These are phyloP conservation scores for Rhinoraja longicauda DNA, from an alignment of 2,797 vertebrate genomes.

Conservation along the genomic window DNA sequence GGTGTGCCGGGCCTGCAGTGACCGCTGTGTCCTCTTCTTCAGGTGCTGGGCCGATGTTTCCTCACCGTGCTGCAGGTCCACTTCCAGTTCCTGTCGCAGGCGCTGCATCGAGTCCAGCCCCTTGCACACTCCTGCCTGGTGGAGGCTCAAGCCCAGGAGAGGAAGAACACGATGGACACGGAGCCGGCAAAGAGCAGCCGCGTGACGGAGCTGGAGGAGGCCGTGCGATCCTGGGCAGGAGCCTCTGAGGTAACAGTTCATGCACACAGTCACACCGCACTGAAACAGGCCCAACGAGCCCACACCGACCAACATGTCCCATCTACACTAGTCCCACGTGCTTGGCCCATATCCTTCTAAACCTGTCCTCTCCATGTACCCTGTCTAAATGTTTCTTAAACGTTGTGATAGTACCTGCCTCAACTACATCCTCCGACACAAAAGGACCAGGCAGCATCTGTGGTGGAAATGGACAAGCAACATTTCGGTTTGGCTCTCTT, in stretches of 20 bases:
- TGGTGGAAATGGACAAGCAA: no score
- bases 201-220: conserved; percentile 82
- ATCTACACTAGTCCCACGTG: no score
- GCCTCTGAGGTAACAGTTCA: conserved; percentile 77
- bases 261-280: background rate
- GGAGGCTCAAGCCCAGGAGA: conserved; percentile 85
- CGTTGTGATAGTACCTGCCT: no score
- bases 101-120: conserved; percentile 92
- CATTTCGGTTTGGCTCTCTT: no score
- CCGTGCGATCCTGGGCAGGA: conserved; percentile 85
- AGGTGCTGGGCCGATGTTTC: conserved; percentile 96
- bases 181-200: conserved; percentile 61
- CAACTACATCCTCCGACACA: no score
- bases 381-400: no score
- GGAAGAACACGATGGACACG: conserved; percentile 61
- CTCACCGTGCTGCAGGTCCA: conserved; percentile 98
- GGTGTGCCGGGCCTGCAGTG: background rate
- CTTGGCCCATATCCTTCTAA: no score
- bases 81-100: conserved; percentile 97
- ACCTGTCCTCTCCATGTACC: no score
- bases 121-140: conserved; percentile 92
- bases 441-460: no score
- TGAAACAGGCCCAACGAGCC: no score
- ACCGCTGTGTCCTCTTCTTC: background rate
- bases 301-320: no score